These are phyloP conservation scores for Xenopus borealis DNA, from an alignment of 2,113 vertebrate species.

Conservation along the genomic window DNA sequence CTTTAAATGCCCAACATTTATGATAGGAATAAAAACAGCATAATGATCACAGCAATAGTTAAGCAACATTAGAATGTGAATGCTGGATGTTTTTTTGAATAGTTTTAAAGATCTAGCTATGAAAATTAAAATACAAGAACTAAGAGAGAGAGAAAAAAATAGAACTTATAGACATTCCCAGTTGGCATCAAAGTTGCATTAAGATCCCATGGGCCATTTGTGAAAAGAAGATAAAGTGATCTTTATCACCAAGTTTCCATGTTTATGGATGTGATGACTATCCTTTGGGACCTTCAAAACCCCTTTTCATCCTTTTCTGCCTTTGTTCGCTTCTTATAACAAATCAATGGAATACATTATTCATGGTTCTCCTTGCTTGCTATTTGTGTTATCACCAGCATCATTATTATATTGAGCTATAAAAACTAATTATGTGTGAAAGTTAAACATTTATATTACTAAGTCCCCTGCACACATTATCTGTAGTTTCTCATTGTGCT, in stretches of 20 bases:
- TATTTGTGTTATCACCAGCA: conserved; percentile 22
- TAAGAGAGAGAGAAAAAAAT: background rate
- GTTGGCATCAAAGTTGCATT: conserved; percentile 1
- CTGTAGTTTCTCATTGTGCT: background rate
- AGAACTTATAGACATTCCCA: conserved; percentile 3
- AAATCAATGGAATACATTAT: conserved; percentile 43
- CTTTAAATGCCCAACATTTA: too few species aligned
- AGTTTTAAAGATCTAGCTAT: background rate
- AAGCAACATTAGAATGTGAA: background rate
- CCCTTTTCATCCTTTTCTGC: conserved; percentile 17
- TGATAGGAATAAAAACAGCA: background rate
- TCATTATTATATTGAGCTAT: conserved; percentile 10
- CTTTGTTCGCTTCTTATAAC: conserved; percentile 11
- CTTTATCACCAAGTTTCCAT: conserved; percentile 41
- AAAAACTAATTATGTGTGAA: conserved; percentile 5
- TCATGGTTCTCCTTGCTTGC: conserved; percentile 19
- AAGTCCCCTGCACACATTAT: background rate
- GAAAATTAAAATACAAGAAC: conserved; percentile 10
- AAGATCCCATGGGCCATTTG: conserved; percentile 23
- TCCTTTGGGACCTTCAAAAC: conserved; percentile 36
- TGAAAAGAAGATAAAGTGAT: conserved; percentile 34
- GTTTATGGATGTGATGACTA: conserved; percentile 25
- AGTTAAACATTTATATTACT: conserved; percentile 5
- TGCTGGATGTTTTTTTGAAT: background rate
- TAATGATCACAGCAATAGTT: background rate